A percentile compares a stretch with the other conserved stretches of the same genome.
phyloP scores from a whole-genome alignment of 2,797 vertebrate species.

The Alcedo quadribrachys region DNA sequence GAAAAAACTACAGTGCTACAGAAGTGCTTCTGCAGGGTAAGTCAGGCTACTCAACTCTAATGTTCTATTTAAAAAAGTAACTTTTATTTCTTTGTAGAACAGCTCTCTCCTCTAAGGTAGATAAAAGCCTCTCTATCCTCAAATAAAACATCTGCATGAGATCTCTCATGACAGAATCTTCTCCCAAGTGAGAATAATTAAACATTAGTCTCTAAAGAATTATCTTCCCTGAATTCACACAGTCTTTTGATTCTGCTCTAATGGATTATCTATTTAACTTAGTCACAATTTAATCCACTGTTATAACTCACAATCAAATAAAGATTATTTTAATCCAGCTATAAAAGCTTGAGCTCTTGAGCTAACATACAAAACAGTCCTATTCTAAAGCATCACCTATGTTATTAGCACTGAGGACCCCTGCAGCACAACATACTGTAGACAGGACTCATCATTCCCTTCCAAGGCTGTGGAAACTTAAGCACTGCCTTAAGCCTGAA shows the following conservation, averaged over 20 bases:
- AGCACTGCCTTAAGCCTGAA: neutral
- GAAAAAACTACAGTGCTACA: neutral
- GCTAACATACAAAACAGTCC: neutral
- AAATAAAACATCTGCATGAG: neutral
- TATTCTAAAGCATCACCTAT: neutral
- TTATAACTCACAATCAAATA: neutral
- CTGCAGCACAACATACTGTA: neutral
- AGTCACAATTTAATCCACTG: neutral
- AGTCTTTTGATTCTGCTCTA: neutral
- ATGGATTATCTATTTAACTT: conserved; percentile 3
- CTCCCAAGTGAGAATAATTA: neutral
- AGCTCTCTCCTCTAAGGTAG: neutral
- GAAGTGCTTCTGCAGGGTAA: neutral
- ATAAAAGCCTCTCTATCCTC: neutral
- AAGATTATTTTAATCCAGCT: conserved; percentile 22
- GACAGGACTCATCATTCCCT: neutral
- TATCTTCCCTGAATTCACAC: neutral
- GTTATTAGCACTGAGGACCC: neutral
- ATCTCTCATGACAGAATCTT: neutral
- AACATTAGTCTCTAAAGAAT: neutral
- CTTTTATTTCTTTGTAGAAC: neutral
- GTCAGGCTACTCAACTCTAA: neutral
- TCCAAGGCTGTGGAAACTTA: neutral
- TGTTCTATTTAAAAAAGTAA: neutral
- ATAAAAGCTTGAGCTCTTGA: conserved; percentile 4